These are phyloP conservation scores for Oxycera nigricornis DNA, from an alignment of 2,888 invertebrate species.

Conservation along the genomic window DNA sequence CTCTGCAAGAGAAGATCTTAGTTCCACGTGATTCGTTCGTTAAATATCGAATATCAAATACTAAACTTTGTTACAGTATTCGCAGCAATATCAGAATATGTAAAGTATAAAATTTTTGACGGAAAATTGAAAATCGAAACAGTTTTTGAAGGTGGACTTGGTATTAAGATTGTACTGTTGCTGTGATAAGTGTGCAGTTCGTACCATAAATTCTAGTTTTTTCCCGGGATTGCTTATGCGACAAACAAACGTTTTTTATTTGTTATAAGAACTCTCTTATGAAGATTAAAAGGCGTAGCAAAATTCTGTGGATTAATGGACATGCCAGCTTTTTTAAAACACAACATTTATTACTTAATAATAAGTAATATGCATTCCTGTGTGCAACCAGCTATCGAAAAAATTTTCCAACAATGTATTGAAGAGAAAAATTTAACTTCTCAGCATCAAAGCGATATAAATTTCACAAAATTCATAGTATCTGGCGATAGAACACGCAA, in stretches of 20 bases:
- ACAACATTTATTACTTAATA: too few relatives aligned
- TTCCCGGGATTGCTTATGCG: background rate
- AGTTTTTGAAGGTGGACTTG: constrained; percentile 49
- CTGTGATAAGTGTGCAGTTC: constrained; percentile 49
- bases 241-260: background rate
- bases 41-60: constrained; percentile 42
- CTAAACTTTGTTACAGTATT: constrained; percentile 45
- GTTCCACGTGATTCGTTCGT: constrained; percentile 23
- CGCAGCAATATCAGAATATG: constrained; percentile 44
- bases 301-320: too few relatives aligned
- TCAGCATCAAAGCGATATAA: too few relatives aligned
- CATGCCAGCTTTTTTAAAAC: too few relatives aligned
- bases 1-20: constrained; percentile 15
- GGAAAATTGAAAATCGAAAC: constrained; percentile 49
- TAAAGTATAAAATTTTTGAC: constrained; percentile 42
- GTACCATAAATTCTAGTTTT: constrained; percentile 5
- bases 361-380: too few relatives aligned
- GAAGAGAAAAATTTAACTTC: too few relatives aligned
- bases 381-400: too few relatives aligned
- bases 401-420: too few relatives aligned
- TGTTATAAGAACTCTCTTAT: too few relatives aligned
- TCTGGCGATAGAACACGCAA: too few relatives aligned
- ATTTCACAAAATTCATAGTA: too few relatives aligned
- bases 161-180: constrained; percentile 50
- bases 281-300: too few relatives aligned